Percentiles rank a stretch among this genome's conserved stretches.
Conservation (phyloP, 2,797 vertebrate genomes). For the Rhinophrynus dorsalis region DNA sequence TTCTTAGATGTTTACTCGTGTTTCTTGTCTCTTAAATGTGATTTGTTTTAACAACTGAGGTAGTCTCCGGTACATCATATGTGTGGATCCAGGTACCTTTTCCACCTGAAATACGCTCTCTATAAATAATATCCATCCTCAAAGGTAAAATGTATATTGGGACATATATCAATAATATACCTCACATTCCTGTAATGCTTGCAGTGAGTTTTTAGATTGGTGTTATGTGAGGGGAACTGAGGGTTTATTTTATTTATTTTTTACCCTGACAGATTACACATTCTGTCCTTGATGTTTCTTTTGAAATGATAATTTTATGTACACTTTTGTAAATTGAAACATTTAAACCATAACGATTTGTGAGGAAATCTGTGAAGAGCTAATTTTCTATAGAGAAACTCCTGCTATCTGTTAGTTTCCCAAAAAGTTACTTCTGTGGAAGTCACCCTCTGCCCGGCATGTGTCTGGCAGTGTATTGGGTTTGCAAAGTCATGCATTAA, state of each 20-base stretch:
- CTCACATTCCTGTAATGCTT: constrained; percentile 43
- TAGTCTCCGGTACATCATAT: constrained; percentile 66
- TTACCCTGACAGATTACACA: constrained; percentile 15
- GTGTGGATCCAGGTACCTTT: constrained; percentile 62
- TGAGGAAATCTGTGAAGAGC: constrained; percentile 44
- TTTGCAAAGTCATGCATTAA: too few species aligned
- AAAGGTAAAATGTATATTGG: constrained; percentile 53
- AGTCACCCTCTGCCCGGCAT: not conserved
- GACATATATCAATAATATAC: constrained; percentile 53
- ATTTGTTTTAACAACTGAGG: constrained; percentile 77
- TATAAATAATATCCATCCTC: constrained; percentile 43
- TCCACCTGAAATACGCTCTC: constrained; percentile 48
- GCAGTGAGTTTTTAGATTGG: constrained; percentile 24
- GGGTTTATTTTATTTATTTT: constrained; percentile 19
- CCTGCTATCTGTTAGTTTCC: constrained; percentile 1
- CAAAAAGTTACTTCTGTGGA: not conserved
- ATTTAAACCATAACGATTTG: constrained; percentile 63
- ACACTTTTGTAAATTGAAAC: constrained; percentile 60
- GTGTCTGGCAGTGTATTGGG: not conserved
- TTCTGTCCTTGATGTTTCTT: constrained; percentile 65
- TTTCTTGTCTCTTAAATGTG: constrained; percentile 89
- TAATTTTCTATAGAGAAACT: constrained; percentile 37
- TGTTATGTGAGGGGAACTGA: constrained; percentile 14
- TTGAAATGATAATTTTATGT: constrained; percentile 52
- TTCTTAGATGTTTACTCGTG: constrained; percentile 82